These are phyloP conservation scores for Hemaris fuciformis DNA, from an alignment of 2,888 invertebrate genomes.

Conservation along the genomic window DNA sequence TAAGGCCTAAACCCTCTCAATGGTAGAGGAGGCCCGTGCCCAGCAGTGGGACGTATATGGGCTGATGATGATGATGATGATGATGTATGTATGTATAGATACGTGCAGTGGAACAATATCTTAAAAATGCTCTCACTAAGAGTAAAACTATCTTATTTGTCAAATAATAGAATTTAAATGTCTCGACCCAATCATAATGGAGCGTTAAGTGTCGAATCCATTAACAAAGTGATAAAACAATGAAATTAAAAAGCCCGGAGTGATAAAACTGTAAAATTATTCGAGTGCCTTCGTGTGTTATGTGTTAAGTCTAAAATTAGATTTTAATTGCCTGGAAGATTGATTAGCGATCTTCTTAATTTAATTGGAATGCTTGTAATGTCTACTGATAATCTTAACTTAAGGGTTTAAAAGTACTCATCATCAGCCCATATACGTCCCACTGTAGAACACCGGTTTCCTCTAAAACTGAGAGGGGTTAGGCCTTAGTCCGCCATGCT, in stretches of 20 bases:
- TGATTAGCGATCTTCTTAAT: background rate
- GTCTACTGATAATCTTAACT: too few species aligned
- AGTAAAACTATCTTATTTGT: background rate
- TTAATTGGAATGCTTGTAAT: background rate
- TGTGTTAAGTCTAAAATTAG: slow-evolving; percentile 17
- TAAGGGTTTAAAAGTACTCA: too few species aligned
- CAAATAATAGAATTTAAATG: background rate
- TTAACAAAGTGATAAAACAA: slow-evolving; percentile 7
- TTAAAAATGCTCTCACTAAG: background rate
- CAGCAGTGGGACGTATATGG: too few species aligned
- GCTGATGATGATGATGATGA: too few species aligned
- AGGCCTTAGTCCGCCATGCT: too few species aligned
- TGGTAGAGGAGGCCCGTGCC: too few species aligned
- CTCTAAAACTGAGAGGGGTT: too few species aligned
- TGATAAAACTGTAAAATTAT: slow-evolving; percentile 13
- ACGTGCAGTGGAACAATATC: background rate
- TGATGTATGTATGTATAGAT: too few species aligned
- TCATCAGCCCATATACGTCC: too few species aligned
- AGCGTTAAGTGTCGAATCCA: slow-evolving; percentile 8
- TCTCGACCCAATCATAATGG: background rate
- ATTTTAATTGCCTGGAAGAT: background rate
- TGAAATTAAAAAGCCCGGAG: background rate
- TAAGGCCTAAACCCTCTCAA: too few species aligned
- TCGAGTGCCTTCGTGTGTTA: background rate
- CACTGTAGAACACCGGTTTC: too few species aligned